Evolutionary conservation across 2,113 vertebrate genomes (phyloP).

Genomic region (Elephantulus edwardii): DNA sequence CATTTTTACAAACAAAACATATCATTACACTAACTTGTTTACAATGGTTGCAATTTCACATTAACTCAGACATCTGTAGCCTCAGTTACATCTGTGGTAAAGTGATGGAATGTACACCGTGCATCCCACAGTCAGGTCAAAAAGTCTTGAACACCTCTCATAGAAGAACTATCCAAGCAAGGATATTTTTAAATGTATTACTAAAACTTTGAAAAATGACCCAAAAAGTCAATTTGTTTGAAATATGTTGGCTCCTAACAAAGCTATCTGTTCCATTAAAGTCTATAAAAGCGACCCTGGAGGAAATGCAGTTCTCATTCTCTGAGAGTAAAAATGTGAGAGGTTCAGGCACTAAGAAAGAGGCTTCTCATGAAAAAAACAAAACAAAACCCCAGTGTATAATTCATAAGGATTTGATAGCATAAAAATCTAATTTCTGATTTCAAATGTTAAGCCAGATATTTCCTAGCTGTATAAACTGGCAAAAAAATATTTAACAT

Average conservation of each 20-base stretch:
- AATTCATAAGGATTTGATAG: not conserved
- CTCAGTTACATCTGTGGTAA: not conserved
- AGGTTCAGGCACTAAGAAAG: not conserved
- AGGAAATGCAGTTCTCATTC: not conserved
- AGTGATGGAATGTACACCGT: not conserved
- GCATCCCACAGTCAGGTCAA: not conserved
- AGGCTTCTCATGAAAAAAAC: not conserved
- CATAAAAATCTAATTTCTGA: too few relatives aligned
- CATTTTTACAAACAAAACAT: slow-evolving; percentile 12
- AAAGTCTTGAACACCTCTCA: not conserved
- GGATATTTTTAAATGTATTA: not conserved
- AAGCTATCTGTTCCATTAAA: not conserved
- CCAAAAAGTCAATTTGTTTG: not conserved
- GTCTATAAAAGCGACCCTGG: not conserved
- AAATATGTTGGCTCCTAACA: not conserved
- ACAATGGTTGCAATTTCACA: not conserved
- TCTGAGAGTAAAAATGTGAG: not conserved
- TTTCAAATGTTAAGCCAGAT: not conserved
- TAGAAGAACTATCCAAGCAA: too few relatives aligned
- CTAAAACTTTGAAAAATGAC: not conserved
- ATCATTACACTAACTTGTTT: not conserved
- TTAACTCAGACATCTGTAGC: not conserved
- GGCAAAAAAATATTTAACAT: not conserved
- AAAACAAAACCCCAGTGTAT: too few relatives aligned
- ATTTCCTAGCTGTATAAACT: not conserved